Percentiles rank a stretch among this genome's conserved stretches.
These are phyloP conservation scores for Dendroctonus ponderosae DNA, from an alignment of 1,140 invertebrate species.

Conservation along the genomic window DNA sequence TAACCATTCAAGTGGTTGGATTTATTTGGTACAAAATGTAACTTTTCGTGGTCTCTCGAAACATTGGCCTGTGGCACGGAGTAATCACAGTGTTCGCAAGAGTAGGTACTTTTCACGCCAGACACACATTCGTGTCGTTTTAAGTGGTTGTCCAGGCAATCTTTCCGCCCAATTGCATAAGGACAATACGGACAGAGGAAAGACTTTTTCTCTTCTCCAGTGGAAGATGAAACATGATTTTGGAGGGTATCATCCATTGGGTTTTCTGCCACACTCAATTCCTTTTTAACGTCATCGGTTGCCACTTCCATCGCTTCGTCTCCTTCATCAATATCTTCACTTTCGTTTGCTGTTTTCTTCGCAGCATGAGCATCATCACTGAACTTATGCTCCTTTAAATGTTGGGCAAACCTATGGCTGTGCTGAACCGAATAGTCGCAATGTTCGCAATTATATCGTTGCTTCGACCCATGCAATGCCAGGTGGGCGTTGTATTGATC, in stretches of 20 bases:
- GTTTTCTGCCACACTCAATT: conserved; percentile 56
- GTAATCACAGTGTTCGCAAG: conserved; percentile 83
- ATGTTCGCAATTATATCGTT: conserved; percentile 77
- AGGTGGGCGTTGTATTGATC: conserved; percentile 83
- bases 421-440: conserved; percentile 90
- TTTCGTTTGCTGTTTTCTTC: conserved; percentile 51
- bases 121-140: conserved; percentile 65
- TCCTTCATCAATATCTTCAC: conserved; percentile 48
- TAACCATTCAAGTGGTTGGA: conserved; percentile 61
- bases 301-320: conserved; percentile 41
- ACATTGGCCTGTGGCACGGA: conserved; percentile 75
- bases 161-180: conserved; percentile 70
- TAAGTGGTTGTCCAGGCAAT: conserved; percentile 72
- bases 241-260: conserved; percentile 52
- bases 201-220: conserved; percentile 55
- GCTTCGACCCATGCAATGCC: conserved; percentile 78
- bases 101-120: conserved; percentile 59
- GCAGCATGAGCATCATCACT: conserved; percentile 66
- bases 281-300: conserved; percentile 8
- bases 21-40: conserved; percentile 67
- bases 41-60: conserved; percentile 74
- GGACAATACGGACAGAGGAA: conserved; percentile 73
- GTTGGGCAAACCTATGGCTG: conserved; percentile 79
- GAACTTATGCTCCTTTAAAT: conserved; percentile 72
- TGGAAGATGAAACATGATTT: conserved; percentile 29